These are phyloP conservation scores for Vespertilio murinus DNA, from an alignment of 2,797 vertebrate genomes.

Conservation along the genomic window DNA sequence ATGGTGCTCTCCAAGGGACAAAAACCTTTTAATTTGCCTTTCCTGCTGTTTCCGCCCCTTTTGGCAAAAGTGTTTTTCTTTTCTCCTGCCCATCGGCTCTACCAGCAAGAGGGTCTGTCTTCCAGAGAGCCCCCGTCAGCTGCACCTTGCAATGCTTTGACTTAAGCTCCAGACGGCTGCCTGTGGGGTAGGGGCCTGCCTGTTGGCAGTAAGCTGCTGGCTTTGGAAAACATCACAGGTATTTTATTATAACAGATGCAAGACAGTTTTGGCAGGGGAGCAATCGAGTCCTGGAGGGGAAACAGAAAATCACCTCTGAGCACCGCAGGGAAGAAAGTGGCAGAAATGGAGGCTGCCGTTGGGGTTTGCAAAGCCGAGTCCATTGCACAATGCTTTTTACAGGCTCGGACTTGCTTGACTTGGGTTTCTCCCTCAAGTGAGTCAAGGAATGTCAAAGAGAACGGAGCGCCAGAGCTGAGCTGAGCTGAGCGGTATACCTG, in stretches of 20 bases:
- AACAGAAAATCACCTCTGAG: conserved; percentile 20
- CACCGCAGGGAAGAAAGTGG: conserved; percentile 11
- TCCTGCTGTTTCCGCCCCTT: background rate
- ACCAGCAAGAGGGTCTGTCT: background rate
- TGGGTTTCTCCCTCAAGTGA: conserved; percentile 48
- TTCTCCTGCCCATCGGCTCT: background rate
- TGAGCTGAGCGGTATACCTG: background rate
- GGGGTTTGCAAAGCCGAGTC: background rate
- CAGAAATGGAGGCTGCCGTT: background rate
- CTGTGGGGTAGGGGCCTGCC: background rate
- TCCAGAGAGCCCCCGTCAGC: background rate
- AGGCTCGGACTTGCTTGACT: conserved; percentile 51
- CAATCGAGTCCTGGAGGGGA: background rate
- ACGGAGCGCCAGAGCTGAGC: background rate
- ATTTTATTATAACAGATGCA: conserved; percentile 66
- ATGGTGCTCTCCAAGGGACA: background rate
- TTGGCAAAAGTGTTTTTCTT: background rate
- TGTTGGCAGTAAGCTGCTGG: conserved; percentile 22
- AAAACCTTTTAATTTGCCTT: background rate
- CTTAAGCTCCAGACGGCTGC: conserved; percentile 41
- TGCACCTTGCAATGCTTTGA: conserved; percentile 30
- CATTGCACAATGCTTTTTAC: background rate
- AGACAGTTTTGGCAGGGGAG: background rate
- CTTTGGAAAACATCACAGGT: conserved; percentile 58
- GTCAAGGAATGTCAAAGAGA: background rate